Evolutionary conservation across 2,113 vertebrate species (phyloP), one percentile per base, ranked within the genome.

Genomic region (Amphiprion percula): DNA sequence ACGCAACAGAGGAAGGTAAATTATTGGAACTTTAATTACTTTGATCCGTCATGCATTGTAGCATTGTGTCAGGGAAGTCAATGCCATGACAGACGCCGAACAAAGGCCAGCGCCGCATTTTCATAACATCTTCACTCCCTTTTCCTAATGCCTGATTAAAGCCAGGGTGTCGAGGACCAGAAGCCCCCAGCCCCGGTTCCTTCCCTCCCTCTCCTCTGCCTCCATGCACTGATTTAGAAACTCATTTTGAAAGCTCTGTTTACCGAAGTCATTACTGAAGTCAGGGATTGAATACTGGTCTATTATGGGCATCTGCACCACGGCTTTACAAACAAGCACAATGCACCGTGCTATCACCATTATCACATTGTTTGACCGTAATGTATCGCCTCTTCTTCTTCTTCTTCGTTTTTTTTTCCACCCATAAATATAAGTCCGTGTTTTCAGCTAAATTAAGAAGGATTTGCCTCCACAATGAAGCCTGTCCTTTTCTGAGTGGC

Each of bases 11-110:
- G 94, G 95, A 97, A 97, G 96, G 96, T 97, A 97, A 97, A 96
- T 97, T 95, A 98, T 95, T 97, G 95, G 95, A 97, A 97, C 95
- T 97, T 97, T 98, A 97, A 98, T 98, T 97, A 97, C 95, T 96
- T 96, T 97, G 96, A 96, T 96, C 96, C 91, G 87, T 97, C 96
- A 97, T 96, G 96, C 95, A 95, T 96, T 92, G 94, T 95, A 96
- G 95, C 94, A 93, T 93, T 94, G 91, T 96, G 96, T 97, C 96
- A 97, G 92, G 60, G 92, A 94, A 97, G 93, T 95, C 94, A 96
- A 95, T 93, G 92, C 91, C 89, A 93, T 93, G 95, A 95, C 92
- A 96, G 95, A 96, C 92, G 90, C 89, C 55, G 94, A 96, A 96
- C 95, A 96, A 97, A 97, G 94, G 94, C 92, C 94, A 91, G 81